Conservation (phyloP, 2,113 vertebrate species). For the Pholis gunnellus region DNA sequence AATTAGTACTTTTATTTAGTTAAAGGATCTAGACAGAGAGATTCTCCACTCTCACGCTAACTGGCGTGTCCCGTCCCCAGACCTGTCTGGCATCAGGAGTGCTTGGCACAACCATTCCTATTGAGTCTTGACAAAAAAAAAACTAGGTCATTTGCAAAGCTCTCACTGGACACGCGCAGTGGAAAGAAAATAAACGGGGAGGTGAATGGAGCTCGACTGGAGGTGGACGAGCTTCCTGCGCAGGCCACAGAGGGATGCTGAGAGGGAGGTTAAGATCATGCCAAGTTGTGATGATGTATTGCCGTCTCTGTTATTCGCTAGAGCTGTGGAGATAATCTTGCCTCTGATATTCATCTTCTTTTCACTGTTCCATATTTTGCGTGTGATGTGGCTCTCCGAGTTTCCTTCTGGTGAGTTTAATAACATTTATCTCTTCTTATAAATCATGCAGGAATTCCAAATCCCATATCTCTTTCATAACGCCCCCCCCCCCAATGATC, state of each 20-base stretch:
- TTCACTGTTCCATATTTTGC: slow-evolving; percentile 38
- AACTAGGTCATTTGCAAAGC: slow-evolving; percentile 81
- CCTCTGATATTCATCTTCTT: slow-evolving; percentile 26
- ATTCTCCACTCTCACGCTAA: slow-evolving; percentile 61
- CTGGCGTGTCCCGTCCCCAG: slow-evolving; percentile 44
- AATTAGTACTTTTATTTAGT: not conserved
- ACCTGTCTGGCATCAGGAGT: slow-evolving; percentile 71
- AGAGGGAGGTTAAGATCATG: slow-evolving; percentile 55
- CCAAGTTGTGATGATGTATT: slow-evolving; percentile 47
- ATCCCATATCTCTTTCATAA: slow-evolving; percentile 43
- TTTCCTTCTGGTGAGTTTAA: slow-evolving; percentile 51
- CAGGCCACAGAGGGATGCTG: slow-evolving; percentile 55
- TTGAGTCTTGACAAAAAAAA: slow-evolving; percentile 72
- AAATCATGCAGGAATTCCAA: slow-evolving; percentile 57
- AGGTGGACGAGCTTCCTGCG: slow-evolving; percentile 73
- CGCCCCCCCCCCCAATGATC: slow-evolving; percentile 1
- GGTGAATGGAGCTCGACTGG: slow-evolving; percentile 64
- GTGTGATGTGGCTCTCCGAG: slow-evolving; percentile 36
- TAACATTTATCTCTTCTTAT: slow-evolving; percentile 50
- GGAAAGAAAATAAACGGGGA: slow-evolving; percentile 76
- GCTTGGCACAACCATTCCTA: slow-evolving; percentile 70
- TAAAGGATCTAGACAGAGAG: not conserved
- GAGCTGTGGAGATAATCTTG: slow-evolving; percentile 7
- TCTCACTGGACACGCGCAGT: slow-evolving; percentile 59
- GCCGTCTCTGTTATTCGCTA: slow-evolving; percentile 19